Base-by-base conservation (phyloP, 64 coral and sea anemone species). In the Cladopsammia gracilis region DNA sequence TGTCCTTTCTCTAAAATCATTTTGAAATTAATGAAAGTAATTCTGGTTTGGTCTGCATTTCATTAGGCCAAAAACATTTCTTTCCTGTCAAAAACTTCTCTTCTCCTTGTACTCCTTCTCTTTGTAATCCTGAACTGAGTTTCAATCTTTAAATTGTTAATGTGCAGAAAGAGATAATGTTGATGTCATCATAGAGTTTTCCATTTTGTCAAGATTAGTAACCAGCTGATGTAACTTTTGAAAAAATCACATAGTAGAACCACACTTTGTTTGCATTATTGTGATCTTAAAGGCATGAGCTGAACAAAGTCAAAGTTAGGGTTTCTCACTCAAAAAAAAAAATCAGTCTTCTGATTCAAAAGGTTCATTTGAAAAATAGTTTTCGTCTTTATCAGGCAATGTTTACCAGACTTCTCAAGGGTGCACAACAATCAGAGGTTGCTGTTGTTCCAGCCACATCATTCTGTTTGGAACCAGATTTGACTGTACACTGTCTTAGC, bases 1-100 rank as follows among this genome's bases (percentile, higher is more conserved):
- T 84, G 80, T 84, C 80, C 59, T 83, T 57, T 84, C 80, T 84
- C 25, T 65, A 68, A 84, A 83, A 46, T 67, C 44, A n/a, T 43
- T 84, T 84, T 84, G 80, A 84, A 64, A 19, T 56, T 56, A 56
- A 56, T 84, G 68, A 84, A 83, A 68, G 62, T 84, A 68, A 64
- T 68, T 45, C 44, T 84, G 44, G 19, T 68, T 84, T 67, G 80
- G 80, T 48, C 80, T 84, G 10, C 44, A 67, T 48, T 84, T 13
- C 49, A 67, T 12, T 48, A 84, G 80, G 62, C 62, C 16, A 68
- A 47, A 84, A 50, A 48, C 46, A 12, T 84, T 10, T 13, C n/a
- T 9, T 23, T 50, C 8, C 18, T 25, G 9, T 68, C 19, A 67
- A 84, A 48, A 84, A 67, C 61, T 67, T 84, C 43, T 84, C 19